A percentile compares a stretch with the other conserved stretches of the same genome.
These are phyloP conservation scores for Anthophora plumipes DNA, from an alignment of 2,888 invertebrate genomes.

Conservation along the genomic window DNA sequence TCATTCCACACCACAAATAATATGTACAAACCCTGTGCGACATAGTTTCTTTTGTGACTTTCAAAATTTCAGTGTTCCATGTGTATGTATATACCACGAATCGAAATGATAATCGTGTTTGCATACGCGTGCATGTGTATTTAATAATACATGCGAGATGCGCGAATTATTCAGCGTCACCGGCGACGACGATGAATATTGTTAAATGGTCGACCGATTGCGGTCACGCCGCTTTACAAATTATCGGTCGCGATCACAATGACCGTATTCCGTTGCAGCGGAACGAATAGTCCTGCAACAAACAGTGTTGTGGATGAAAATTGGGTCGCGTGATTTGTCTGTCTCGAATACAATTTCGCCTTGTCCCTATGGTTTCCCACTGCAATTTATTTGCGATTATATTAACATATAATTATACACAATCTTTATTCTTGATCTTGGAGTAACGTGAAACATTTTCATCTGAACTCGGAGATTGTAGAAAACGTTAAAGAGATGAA, in stretches of 20 bases:
- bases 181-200: constrained; percentile 42
- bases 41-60: background rate
- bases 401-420: background rate
- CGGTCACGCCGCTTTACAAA: constrained; percentile 48
- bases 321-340: background rate
- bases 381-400: background rate
- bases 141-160: constrained; percentile 17
- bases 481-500: no score
- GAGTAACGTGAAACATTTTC: background rate
- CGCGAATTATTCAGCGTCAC: constrained; percentile 48
- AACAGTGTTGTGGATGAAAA: background rate
- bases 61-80: constrained; percentile 14
- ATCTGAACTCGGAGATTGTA: no score
- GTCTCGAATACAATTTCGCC: background rate
- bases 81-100: background rate
- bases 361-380: background rate
- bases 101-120: constrained; percentile 30
- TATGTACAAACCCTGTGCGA: background rate
- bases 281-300: constrained; percentile 9
- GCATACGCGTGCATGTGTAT: constrained; percentile 10
- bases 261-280: constrained; percentile 7
- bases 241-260: constrained; percentile 39
- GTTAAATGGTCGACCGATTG: constrained; percentile 51
- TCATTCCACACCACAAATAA: background rate
- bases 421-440: background rate